phyloP scores from a whole-genome alignment of 2,888 invertebrate genomes.

The Galerucella pusilla region DNA sequence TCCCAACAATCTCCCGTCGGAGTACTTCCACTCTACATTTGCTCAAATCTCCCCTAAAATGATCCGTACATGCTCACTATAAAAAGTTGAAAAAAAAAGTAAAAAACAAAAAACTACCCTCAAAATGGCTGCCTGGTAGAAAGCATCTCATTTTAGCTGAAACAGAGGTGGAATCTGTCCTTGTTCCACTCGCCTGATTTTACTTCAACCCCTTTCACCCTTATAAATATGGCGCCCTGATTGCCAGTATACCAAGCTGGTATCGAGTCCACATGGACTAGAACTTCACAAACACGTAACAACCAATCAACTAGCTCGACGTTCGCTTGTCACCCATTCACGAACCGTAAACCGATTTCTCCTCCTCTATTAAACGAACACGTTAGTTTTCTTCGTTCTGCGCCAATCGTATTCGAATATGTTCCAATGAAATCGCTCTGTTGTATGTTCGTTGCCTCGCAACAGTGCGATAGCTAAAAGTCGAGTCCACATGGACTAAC shows the following conservation, averaged over 20 bases:
- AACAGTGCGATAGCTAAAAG: conserved; percentile 53
- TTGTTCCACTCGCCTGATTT: conserved; percentile 67
- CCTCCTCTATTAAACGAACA: conserved; percentile 62
- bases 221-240: conserved; percentile 69
- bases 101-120: conserved; percentile 72
- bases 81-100: conserved; percentile 62
- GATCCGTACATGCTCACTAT: conserved; percentile 65
- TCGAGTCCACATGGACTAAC: conserved; percentile 64
- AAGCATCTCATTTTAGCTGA: conserved; percentile 68
- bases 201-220: conserved; percentile 67
- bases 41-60: conserved; percentile 64
- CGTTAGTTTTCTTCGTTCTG: conserved; percentile 47
- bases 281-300: conserved; percentile 41
- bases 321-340: conserved; percentile 34
- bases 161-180: conserved; percentile 66
- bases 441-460: conserved; percentile 58
- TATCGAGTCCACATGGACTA: conserved; percentile 63
- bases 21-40: conserved; percentile 56
- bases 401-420: conserved; percentile 48
- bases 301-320: conserved; percentile 47
- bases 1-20: conserved; percentile 17
- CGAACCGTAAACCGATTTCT: conserved; percentile 38
- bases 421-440: conserved; percentile 56
- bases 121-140: conserved; percentile 77
- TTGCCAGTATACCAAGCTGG: conserved; percentile 67